These are phyloP conservation scores for Plodia interpunctella DNA, from an alignment of 1,140 invertebrate genomes.

Conservation along the genomic window DNA sequence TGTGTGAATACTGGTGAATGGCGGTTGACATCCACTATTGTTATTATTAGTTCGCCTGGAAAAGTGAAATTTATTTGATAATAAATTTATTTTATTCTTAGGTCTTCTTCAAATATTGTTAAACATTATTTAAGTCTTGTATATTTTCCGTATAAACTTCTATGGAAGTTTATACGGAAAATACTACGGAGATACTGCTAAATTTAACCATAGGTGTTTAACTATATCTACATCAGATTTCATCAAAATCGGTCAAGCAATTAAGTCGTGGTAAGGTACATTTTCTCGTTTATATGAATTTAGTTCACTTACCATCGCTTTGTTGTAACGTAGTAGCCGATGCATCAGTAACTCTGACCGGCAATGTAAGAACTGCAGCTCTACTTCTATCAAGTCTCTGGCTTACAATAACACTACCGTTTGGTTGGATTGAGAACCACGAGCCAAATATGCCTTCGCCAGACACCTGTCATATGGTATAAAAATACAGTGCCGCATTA, in stretches of 20 bases:
- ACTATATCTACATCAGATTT: no score
- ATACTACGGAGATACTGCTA: no score
- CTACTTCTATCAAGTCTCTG: slow-evolving; percentile 81
- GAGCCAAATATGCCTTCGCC: slow-evolving; percentile 78
- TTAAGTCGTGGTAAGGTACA: no score
- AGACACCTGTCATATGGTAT: slow-evolving; percentile 38
- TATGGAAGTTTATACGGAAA: no score
- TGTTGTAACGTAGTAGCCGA: slow-evolving; percentile 87
- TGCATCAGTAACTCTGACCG: slow-evolving; percentile 87
- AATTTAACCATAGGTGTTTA: no score
- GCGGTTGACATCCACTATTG: slow-evolving; percentile 89
- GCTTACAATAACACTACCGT: slow-evolving; percentile 85
- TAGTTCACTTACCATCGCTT: slow-evolving; percentile 80
- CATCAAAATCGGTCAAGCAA: no score
- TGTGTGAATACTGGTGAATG: slow-evolving; percentile 82
- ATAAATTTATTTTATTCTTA: no score
- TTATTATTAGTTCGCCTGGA: slow-evolving; percentile 88
- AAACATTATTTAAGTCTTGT: no score
- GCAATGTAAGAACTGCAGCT: slow-evolving; percentile 86
- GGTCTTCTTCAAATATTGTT: no score
- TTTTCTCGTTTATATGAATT: no score
- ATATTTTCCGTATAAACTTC: no score
- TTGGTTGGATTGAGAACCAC: slow-evolving; percentile 83
- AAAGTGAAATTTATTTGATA: slow-evolving; percentile 10
- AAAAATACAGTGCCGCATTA: no score